These are phyloP conservation scores for Oligia latruncula DNA, from an alignment of 2,888 invertebrate genomes.

Conservation along the genomic window DNA sequence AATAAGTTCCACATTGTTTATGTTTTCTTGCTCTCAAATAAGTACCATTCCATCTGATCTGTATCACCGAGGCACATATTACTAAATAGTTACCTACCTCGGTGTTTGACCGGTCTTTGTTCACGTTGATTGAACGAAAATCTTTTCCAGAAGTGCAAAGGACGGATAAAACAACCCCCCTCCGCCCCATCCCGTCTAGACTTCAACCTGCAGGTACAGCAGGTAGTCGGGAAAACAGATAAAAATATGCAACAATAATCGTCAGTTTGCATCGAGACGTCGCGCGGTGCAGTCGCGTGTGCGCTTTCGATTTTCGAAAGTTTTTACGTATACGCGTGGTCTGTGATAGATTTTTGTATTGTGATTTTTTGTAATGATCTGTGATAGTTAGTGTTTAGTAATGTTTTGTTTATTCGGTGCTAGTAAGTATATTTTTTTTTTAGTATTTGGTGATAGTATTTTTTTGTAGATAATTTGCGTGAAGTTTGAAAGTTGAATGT, in stretches of 20 bases:
- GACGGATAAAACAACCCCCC: slow-evolving; percentile 40
- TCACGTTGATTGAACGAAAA: slow-evolving; percentile 43
- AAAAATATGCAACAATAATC: slow-evolving; percentile 47
- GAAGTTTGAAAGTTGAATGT: background rate
- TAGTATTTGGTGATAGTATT: background rate
- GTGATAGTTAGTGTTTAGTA: slow-evolving; percentile 62
- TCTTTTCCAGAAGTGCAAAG: slow-evolving; percentile 61
- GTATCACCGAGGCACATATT: slow-evolving; percentile 30
- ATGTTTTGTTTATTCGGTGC: slow-evolving; percentile 80
- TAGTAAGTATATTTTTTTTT: slow-evolving; percentile 75
- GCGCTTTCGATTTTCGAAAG: slow-evolving; percentile 44
- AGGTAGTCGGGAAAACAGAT: slow-evolving; percentile 37
- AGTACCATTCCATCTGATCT: slow-evolving; percentile 15
- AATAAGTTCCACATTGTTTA: background rate
- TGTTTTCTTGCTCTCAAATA: background rate
- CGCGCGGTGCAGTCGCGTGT: slow-evolving; percentile 36
- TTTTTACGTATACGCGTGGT: slow-evolving; percentile 45
- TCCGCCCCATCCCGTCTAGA: slow-evolving; percentile 59
- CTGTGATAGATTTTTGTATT: slow-evolving; percentile 61
- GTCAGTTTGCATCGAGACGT: slow-evolving; percentile 44
- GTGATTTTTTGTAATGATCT: slow-evolving; percentile 62
- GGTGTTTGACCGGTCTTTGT: slow-evolving; percentile 47
- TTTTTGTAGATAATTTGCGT: background rate
- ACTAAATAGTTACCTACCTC: too few species aligned
- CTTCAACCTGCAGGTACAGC: slow-evolving; percentile 59